A percentile compares a stretch with the other conserved stretches of the same genome.
phyloP scores from a whole-genome alignment of 2,888 invertebrate species.

The Doris montereyensis region DNA sequence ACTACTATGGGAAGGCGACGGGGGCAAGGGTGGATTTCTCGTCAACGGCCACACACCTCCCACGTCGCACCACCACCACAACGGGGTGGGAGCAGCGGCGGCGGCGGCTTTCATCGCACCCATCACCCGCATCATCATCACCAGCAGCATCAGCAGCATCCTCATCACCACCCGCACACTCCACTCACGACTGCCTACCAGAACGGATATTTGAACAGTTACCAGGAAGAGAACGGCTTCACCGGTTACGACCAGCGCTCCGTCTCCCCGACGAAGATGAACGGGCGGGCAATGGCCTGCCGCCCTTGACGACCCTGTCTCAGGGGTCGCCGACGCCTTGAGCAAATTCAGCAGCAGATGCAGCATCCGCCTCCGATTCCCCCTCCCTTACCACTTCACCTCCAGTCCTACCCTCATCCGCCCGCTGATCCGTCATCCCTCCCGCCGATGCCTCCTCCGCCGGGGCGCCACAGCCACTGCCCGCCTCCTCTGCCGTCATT shows the following conservation, averaged over 20 bases:
- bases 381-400: constrained; percentile 22
- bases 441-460: constrained; percentile 27
- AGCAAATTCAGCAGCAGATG: constrained; percentile 42
- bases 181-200: constrained; percentile 21
- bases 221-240: constrained; percentile 29
- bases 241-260: constrained; percentile 30
- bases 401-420: constrained; percentile 21
- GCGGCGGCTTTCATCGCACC: background rate
- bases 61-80: constrained; percentile 31
- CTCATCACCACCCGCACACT: constrained; percentile 29
- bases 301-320: constrained; percentile 23
- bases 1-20: constrained; percentile 36
- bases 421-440: constrained; percentile 25
- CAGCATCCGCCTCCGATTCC: constrained; percentile 41
- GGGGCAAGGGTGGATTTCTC: background rate
- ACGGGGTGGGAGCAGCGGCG: background rate
- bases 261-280: constrained; percentile 38
- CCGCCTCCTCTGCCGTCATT: background rate
- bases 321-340: constrained; percentile 40
- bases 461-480: background rate
- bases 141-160: constrained; percentile 34
- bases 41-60: constrained; percentile 18
- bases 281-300: constrained; percentile 1
- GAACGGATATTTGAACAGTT: constrained; percentile 40
- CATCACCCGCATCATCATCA: constrained; percentile 7